phyloP scores from a whole-genome alignment of 2,797 vertebrate species.

The Erithacus rubecula region DNA sequence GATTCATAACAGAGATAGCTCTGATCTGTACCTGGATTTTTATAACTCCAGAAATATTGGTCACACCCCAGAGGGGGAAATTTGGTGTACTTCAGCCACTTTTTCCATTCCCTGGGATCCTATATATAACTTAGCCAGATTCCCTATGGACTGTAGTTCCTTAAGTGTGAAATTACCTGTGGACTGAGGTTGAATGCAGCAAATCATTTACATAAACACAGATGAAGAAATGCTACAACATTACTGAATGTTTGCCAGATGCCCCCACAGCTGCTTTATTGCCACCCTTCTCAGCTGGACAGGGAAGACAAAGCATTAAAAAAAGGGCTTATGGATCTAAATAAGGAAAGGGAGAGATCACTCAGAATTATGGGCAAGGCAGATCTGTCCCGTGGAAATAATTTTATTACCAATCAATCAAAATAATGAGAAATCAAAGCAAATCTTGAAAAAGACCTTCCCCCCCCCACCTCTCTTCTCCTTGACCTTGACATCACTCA shows the following conservation, averaged over 20 bases:
- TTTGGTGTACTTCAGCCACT: neutral
- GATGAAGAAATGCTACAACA: neutral
- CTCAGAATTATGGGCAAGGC: neutral
- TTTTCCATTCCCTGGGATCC: neutral
- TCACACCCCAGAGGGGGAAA: neutral
- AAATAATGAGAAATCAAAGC: neutral
- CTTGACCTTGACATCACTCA: accelerated
- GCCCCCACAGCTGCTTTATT: neutral
- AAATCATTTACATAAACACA: neutral
- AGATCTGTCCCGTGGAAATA: neutral
- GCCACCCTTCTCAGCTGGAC: neutral
- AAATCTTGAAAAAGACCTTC: neutral
- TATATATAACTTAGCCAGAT: neutral
- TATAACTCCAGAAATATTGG: neutral
- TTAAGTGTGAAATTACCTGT: neutral
- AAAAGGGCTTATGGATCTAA: accelerated
- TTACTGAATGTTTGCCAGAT: neutral
- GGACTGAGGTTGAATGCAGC: neutral
- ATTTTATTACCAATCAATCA: neutral
- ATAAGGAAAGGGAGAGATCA: neutral
- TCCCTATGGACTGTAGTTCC: neutral
- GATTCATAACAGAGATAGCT: neutral
- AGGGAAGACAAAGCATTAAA: neutral
- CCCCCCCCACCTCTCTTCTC: neutral
- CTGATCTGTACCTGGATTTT: neutral